Evolutionary conservation across 2,113 vertebrate genomes (phyloP).

Genomic region (Oncorhynchus kisutch): DNA sequence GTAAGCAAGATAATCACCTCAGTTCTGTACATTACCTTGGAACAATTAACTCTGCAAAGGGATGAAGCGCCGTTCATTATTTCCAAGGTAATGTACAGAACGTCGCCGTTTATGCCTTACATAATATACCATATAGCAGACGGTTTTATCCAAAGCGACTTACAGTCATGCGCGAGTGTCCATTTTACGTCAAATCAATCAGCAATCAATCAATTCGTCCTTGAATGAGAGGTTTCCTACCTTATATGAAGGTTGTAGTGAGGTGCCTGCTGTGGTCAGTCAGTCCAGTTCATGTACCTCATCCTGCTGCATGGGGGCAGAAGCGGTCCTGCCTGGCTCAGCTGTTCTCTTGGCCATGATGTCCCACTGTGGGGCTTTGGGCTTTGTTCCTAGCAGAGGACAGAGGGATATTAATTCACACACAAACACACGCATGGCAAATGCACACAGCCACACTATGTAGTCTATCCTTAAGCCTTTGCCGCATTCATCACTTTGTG

Average conservation of each 20-base stretch:
- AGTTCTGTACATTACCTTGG: no score
- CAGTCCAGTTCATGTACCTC: conserved; percentile 89
- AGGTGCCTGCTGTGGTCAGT: conserved; percentile 72
- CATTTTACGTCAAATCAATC: no score
- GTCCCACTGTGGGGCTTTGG: conserved; percentile 94
- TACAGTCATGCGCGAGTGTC: no score
- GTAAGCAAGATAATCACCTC: no score
- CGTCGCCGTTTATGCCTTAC: no score
- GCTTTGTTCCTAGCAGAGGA: conserved; percentile 82
- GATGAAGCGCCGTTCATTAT: no score
- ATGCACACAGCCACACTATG: no score
- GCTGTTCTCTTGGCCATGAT: conserved; percentile 91
- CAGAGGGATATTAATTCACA: not conserved
- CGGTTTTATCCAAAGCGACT: no score
- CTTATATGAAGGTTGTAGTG: conserved; percentile 63
- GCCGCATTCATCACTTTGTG: not conserved
- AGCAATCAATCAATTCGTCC: not conserved
- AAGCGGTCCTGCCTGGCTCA: conserved; percentile 79
- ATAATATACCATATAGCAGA: no score
- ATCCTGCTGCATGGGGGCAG: conserved; percentile 76
- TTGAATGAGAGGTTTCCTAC: conserved; percentile 44
- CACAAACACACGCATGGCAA: not conserved
- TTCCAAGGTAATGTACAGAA: no score
- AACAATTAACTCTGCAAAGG: no score
- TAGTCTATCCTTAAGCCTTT: not conserved